Percentiles rank a stretch among this genome's conserved stretches.
These are phyloP conservation scores for Patella caerulea DNA, from an alignment of 2,888 invertebrate genomes.

Conservation along the genomic window DNA sequence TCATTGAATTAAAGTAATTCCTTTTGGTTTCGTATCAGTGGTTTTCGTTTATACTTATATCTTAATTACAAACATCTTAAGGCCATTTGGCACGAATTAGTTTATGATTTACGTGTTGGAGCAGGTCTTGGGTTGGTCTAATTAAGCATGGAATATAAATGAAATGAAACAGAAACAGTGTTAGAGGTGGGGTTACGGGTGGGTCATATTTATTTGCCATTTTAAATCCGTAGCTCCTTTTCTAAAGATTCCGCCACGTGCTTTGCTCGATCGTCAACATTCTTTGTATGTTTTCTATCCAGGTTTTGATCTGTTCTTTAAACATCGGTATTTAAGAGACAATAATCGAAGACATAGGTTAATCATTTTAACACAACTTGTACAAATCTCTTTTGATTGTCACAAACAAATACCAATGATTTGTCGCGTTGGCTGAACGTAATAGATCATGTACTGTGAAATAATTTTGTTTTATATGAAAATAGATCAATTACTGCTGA, in stretches of 20 bases:
- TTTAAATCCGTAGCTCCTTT: background rate
- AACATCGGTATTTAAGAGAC: background rate
- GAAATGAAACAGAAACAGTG: conserved; percentile 6
- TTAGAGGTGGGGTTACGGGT: conserved; percentile 1
- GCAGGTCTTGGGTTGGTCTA: background rate
- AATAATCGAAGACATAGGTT: background rate
- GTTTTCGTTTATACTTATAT: conserved; percentile 1
- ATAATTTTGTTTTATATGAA: too few species aligned
- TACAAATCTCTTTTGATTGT: too few species aligned
- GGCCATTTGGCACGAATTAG: conserved; percentile 8
- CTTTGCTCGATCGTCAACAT: background rate
- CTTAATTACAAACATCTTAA: conserved; percentile 6
- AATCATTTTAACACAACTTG: too few species aligned
- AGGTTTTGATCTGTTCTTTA: background rate
- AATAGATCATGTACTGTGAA: too few species aligned
- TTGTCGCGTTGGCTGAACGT: too few species aligned
- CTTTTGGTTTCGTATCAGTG: background rate
- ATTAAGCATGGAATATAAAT: conserved; percentile 4
- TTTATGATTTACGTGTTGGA: background rate
- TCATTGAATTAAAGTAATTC: background rate
- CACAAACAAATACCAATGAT: too few species aligned
- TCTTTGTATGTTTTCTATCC: background rate
- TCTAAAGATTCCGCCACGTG: background rate
- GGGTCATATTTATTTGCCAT: conserved; percentile 5
- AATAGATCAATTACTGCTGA: too few species aligned